Evolutionary conservation across 2,888 invertebrate genomes (phyloP).

Genomic region (Coelopa pilipes): DNA sequence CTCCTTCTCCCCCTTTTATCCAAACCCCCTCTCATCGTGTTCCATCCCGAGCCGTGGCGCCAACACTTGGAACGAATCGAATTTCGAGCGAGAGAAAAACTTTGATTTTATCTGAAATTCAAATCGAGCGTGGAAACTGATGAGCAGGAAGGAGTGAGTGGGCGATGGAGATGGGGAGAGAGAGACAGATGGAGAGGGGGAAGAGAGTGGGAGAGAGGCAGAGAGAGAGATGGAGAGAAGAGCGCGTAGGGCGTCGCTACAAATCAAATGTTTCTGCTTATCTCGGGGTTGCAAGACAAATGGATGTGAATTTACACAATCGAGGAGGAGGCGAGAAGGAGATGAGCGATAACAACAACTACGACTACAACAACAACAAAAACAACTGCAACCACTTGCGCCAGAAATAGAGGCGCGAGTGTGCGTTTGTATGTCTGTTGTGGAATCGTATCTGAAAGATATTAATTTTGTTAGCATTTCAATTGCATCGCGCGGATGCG

Average conservation of each 20-base stretch:
- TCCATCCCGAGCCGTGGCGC: neutral
- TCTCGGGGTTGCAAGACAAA: neutral
- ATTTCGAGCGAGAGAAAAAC: neutral
- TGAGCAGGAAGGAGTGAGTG: neutral
- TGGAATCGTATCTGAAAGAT: slow-evolving; percentile 15
- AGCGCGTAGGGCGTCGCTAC: slow-evolving; percentile 14
- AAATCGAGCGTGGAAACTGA: slow-evolving; percentile 8
- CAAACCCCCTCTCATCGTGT: neutral
- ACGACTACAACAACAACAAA: neutral
- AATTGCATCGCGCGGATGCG: slow-evolving; percentile 2
- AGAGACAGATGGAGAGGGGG: neutral
- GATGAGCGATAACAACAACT: neutral
- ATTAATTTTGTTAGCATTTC: slow-evolving; percentile 15
- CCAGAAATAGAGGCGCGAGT: neutral
- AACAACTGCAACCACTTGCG: neutral
- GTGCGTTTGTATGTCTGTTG: neutral
- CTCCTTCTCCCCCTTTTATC: no score
- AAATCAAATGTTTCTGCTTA: slow-evolving; percentile 1
- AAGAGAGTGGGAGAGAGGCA: no score
- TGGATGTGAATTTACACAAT: neutral
- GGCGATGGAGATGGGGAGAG: neutral
- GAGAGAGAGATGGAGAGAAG: neutral
- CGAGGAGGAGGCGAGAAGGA: neutral
- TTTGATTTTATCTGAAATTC: slow-evolving; percentile 22
- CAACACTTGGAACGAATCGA: slow-evolving; percentile 1